phyloP scores from a whole-genome alignment of 2,797 vertebrate genomes.

The Lepus oiostolus region DNA sequence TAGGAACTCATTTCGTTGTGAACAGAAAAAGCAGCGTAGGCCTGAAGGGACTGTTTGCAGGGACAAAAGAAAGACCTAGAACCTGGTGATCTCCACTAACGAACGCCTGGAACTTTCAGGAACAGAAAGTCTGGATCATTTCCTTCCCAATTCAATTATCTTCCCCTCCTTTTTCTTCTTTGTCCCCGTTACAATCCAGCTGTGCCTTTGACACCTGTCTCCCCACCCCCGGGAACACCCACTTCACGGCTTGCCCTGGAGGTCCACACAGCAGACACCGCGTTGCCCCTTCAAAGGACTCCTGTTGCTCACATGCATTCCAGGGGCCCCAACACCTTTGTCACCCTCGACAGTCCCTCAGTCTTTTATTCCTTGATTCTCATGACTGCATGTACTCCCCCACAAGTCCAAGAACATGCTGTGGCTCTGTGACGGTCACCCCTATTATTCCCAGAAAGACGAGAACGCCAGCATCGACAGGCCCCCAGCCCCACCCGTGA shows the following conservation, averaged over 20 bases:
- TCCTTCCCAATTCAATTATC: background rate
- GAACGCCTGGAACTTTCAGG: background rate
- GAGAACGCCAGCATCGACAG: too few relatives aligned
- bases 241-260: background rate
- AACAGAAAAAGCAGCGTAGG: background rate
- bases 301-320: background rate
- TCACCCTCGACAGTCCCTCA: background rate
- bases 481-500: background rate
- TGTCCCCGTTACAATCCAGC: background rate
- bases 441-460: background rate
- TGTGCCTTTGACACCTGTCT: background rate
- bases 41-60: background rate
- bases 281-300: background rate
- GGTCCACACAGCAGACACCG: background rate
- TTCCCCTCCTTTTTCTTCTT: background rate
- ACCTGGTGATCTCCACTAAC: background rate
- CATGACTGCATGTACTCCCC: background rate
- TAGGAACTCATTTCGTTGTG: background rate
- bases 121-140: background rate
- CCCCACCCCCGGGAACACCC: too few relatives aligned
- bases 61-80: background rate
- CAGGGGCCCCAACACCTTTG: background rate
- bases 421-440: background rate
- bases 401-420: background rate
- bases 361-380: background rate